Conservation (phyloP, 2,797 vertebrate genomes). For the Characodon lateralis region DNA sequence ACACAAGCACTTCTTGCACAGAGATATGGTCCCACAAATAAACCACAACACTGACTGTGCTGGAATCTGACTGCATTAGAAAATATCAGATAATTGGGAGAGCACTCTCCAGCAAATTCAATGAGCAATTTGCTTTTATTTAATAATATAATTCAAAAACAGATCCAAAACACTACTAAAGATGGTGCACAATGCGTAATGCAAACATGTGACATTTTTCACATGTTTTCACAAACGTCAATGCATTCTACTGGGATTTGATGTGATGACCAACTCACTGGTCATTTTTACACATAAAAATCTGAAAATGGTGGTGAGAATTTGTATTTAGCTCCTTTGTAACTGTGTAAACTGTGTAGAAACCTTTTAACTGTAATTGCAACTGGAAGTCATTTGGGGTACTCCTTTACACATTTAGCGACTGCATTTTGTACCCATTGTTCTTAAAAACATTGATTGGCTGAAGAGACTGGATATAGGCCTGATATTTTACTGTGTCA, state of each 20-base stretch:
- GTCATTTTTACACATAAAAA: not conserved
- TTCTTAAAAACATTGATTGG: not conserved
- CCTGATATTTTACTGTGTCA: not conserved
- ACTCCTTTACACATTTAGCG: not conserved
- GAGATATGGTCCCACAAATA: slow-evolving; percentile 6
- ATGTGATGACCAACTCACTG: not conserved
- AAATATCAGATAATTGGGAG: slow-evolving; percentile 59
- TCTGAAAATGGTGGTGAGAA: not conserved
- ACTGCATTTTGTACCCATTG: not conserved
- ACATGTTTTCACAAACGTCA: not conserved
- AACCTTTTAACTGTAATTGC: not conserved
- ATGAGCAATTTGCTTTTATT: slow-evolving; percentile 37
- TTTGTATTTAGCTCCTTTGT: not conserved
- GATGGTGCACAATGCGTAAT: not conserved
- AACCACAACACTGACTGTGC: slow-evolving; percentile 27
- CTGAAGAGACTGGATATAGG: not conserved
- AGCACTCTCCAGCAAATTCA: slow-evolving; percentile 47
- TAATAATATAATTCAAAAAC: slow-evolving; percentile 24
- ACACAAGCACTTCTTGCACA: not conserved
- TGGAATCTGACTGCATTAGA: slow-evolving; percentile 56
- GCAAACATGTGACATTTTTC: not conserved
- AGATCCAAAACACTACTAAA: not conserved
- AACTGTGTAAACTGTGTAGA: not conserved
- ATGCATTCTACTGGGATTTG: not conserved
- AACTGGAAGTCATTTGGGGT: not conserved